phyloP scores from a whole-genome alignment of 2,888 invertebrate genomes.

The Aphelenchoides bicaudatus region DNA sequence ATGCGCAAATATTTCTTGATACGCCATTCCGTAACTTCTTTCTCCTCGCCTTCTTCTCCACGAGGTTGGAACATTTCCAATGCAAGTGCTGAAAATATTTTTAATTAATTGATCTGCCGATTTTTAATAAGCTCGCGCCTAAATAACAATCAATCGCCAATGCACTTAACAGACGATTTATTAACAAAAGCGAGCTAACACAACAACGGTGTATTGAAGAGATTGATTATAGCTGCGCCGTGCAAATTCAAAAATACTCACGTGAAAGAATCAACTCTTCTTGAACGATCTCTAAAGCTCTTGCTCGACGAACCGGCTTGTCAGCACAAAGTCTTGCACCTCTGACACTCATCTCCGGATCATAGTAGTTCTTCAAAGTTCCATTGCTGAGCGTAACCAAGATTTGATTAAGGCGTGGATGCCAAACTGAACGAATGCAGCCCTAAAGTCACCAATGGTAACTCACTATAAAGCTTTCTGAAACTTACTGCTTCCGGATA shows the following conservation, averaged over 20 bases:
- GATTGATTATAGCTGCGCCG: too few species aligned
- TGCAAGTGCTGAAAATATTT: slow-evolving; percentile 69
- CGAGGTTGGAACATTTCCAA: slow-evolving; percentile 86
- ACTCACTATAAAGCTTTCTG: background rate
- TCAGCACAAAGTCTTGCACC: slow-evolving; percentile 86
- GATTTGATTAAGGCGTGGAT: slow-evolving; percentile 93
- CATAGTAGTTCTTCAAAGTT: slow-evolving; percentile 82
- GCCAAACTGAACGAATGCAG: slow-evolving; percentile 86
- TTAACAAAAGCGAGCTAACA: too few species aligned
- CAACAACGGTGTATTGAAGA: too few species aligned
- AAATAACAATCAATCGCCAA: background rate
- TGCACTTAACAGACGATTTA: background rate
- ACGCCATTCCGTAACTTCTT: slow-evolving; percentile 55
- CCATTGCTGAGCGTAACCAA: slow-evolving; percentile 89
- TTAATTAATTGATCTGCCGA: background rate
- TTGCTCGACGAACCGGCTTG: slow-evolving; percentile 50
- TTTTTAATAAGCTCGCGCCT: background rate
- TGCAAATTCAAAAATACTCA: slow-evolving; percentile 51
- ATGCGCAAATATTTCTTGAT: slow-evolving; percentile 53
- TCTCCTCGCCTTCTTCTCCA: slow-evolving; percentile 58
- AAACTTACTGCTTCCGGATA: slow-evolving; percentile 70
- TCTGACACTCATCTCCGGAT: slow-evolving; percentile 75
- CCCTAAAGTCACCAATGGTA: slow-evolving; percentile 57
- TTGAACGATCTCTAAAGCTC: slow-evolving; percentile 75
- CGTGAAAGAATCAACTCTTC: slow-evolving; percentile 89